phyloP scores from a whole-genome alignment of 37 sponge, comb jelly and placozoan genomes.

The Oscarella lobularis region DNA sequence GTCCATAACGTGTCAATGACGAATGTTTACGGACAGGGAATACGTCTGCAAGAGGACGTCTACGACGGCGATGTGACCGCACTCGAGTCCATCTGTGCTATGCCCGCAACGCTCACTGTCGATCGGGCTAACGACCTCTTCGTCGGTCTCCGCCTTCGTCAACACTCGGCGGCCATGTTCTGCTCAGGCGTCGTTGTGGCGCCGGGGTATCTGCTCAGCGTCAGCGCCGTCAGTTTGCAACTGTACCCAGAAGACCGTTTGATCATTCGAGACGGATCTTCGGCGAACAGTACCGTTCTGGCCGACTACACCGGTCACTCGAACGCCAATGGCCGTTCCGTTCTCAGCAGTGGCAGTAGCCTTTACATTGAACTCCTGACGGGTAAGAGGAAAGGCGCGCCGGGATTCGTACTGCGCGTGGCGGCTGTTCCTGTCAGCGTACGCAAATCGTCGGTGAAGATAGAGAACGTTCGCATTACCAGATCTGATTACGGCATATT shows the following conservation, averaged over 20 bases:
- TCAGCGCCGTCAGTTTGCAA: neutral
- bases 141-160: neutral
- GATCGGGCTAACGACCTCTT: neutral
- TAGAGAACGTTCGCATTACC: neutral
- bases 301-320: neutral
- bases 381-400: neutral
- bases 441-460: neutral
- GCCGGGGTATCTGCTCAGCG: neutral
- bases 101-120: neutral
- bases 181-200: neutral
- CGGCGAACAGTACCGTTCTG: neutral
- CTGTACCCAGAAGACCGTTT: neutral
- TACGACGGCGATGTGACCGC: neutral
- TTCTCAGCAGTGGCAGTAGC: neutral
- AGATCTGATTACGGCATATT: neutral
- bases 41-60: neutral
- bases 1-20: neutral
- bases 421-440: neutral
- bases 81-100: neutral
- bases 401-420: neutral
- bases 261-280: neutral
- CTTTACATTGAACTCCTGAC: neutral
- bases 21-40: neutral
- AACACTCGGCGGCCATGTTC: neutral
- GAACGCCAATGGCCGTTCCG: neutral